Percentiles rank a stretch among this genome's conserved stretches.
phyloP scores from a whole-genome alignment of 2,113 vertebrate species.

The Paedocypris sp. region DNA sequence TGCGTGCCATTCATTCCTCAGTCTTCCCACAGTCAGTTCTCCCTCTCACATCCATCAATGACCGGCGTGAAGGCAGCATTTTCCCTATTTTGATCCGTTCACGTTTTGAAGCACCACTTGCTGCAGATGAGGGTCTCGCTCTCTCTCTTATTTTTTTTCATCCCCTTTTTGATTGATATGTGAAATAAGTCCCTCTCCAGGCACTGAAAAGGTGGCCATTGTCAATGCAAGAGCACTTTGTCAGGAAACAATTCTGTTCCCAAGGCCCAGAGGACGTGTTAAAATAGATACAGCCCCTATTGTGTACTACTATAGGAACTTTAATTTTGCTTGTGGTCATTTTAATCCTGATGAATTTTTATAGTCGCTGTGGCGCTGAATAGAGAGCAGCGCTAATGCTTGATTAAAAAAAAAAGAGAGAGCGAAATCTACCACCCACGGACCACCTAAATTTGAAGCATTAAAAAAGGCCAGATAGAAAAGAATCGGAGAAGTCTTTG shows the following conservation, averaged over 20 bases:
- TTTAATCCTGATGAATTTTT: constrained; percentile 78
- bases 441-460: constrained; percentile 59
- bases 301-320: constrained; percentile 64
- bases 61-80: constrained; percentile 50
- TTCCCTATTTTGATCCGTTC: constrained; percentile 51
- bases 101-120: constrained; percentile 58
- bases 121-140: constrained; percentile 41
- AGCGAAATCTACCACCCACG: constrained; percentile 56
- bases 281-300: constrained; percentile 66
- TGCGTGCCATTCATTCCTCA: constrained; percentile 9
- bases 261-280: constrained; percentile 64
- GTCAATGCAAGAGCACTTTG: constrained; percentile 64
- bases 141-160: constrained; percentile 11
- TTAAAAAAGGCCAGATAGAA: constrained; percentile 45
- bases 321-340: constrained; percentile 75
- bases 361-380: constrained; percentile 65
- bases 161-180: constrained; percentile 69
- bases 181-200: constrained; percentile 69
- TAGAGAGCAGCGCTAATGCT: constrained; percentile 61
- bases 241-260: constrained; percentile 72
- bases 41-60: constrained; percentile 43
- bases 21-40: constrained; percentile 30
- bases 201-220: constrained; percentile 72
- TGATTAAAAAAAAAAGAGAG: constrained; percentile 53
- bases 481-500: constrained; percentile 53